Evolutionary conservation across 35 echinoderm and acorn worm genomes (phyloP).

Genomic region (Stichopus chloronotus): DNA sequence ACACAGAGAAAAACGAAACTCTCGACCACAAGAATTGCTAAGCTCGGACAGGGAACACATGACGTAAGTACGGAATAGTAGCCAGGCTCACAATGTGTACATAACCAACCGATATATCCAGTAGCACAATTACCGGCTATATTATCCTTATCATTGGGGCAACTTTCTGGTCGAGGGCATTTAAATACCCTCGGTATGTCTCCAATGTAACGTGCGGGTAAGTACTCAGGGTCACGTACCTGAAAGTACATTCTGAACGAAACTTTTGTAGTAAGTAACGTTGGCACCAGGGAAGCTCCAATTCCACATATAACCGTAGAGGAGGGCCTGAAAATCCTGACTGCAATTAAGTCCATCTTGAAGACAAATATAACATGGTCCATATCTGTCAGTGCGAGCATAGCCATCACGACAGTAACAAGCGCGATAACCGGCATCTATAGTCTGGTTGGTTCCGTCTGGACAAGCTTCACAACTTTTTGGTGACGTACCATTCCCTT

Average conservation of each 20-base stretch:
- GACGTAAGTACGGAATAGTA: slow-evolving; percentile 33
- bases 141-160: neutral
- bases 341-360: slow-evolving; percentile 24
- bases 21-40: neutral
- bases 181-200: neutral
- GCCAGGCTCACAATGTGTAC: slow-evolving; percentile 4
- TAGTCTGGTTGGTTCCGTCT: slow-evolving; percentile 13
- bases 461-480: slow-evolving; percentile 54
- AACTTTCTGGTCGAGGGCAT: slow-evolving; percentile 5
- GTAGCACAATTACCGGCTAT: slow-evolving; percentile 6
- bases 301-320: slow-evolving; percentile 40
- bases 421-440: slow-evolving; percentile 34
- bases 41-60: slow-evolving; percentile 5
- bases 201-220: neutral
- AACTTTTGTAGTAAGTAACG: neutral
- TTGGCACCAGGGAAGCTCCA: slow-evolving; percentile 29
- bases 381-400: slow-evolving; percentile 30
- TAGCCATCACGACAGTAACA: slow-evolving; percentile 32
- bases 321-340: neutral
- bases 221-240: neutral
- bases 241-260: neutral
- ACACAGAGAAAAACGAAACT: neutral
- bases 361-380: neutral
- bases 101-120: slow-evolving; percentile 31
- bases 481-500: neutral